phyloP scores from a whole-genome alignment of 2,888 invertebrate genomes.

The Oxystoma pomonae region DNA sequence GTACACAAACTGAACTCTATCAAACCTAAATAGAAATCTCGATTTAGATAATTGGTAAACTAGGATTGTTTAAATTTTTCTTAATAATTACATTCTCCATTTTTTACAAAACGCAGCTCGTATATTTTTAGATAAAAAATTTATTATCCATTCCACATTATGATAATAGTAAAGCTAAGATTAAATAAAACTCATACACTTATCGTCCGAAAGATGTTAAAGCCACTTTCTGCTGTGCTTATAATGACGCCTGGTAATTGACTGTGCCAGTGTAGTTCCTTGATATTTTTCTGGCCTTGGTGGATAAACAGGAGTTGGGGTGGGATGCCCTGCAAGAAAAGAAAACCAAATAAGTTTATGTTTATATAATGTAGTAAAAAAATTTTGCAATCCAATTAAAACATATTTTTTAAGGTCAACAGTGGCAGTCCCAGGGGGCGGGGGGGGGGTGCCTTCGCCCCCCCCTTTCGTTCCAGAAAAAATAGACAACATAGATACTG shows the following conservation, averaged over 20 bases:
- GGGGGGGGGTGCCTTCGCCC: too few relatives aligned
- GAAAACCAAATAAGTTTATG: slow-evolving; percentile 13
- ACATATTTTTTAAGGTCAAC: neutral
- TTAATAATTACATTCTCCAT: too few relatives aligned
- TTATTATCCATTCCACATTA: too few relatives aligned
- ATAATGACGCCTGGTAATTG: slow-evolving; percentile 91
- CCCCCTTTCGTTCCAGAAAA: too few relatives aligned
- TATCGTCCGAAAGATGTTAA: slow-evolving; percentile 96
- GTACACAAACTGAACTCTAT: too few relatives aligned
- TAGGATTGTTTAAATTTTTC: too few relatives aligned
- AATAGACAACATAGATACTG: too few relatives aligned
- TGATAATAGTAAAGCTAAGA: too few relatives aligned
- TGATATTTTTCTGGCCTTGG: slow-evolving; percentile 96
- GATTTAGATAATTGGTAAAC: too few relatives aligned
- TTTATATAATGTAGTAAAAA: neutral
- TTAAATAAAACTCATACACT: too few relatives aligned
- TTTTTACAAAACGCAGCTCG: neutral
- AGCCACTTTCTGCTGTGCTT: slow-evolving; percentile 92
- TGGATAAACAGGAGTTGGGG: slow-evolving; percentile 97
- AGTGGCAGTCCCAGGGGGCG: too few relatives aligned
- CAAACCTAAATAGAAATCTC: too few relatives aligned
- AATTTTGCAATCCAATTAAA: neutral
- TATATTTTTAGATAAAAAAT: slow-evolving; percentile 14
- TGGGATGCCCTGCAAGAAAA: slow-evolving; percentile 71
- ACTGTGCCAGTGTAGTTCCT: slow-evolving; percentile 98